Base-by-base conservation (phyloP, 2,888 invertebrate species). In the Mesorhabditis belari region DNA sequence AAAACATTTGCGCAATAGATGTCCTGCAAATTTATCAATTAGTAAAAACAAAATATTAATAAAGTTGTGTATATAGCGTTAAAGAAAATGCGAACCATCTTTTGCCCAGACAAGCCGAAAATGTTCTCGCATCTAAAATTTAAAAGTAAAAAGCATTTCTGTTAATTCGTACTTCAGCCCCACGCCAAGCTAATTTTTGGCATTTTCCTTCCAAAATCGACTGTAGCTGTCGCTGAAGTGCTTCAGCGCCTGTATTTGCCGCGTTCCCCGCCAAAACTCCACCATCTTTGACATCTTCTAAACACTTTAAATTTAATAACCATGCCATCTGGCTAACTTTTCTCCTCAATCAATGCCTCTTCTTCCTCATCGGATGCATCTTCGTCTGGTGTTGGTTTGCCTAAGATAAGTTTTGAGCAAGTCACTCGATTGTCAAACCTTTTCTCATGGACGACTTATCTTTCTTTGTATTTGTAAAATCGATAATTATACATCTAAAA, bases 71-170 rank as follows among this genome's bases (percentile, higher is more conserved):
- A n/a, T n/a, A n/a, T n/a, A n/a, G n/a, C n/a, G n/a, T n/a, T n/a
- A n/a, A n/a, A n/a, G 66, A 5, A 77, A 54, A 5, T 87, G 86
- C 49, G 85, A 84, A 76, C 93, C 90, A 70, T 87, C 87, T 58
- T 84, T 79, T n/a, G n/a, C n/a, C 85, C 89, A 91, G 27, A 92
- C 84, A 53, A 86, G 81, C 26, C 88, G 85, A 69, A 93, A 84
- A 76, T 87, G 87, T n/a, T 87, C 80, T 35, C 81, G 79, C 1
- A 81, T 81, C 53, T 82, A 81, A 5, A 72, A 60, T 4, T 82
- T 71, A 27, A 71, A 3, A 17, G 12, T 9, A 35, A 35, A 35
- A 35, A 17, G 12, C n/a, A 35, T n/a, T 17, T 9, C 44, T 35
- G 12, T n/a, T 9, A 35, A 35, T 17, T 1, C 44, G n/a, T n/a